Percentiles rank a stretch among this genome's conserved stretches.
Conservation (phyloP, 2,113 vertebrate species). For the Silurus glanis region DNA sequence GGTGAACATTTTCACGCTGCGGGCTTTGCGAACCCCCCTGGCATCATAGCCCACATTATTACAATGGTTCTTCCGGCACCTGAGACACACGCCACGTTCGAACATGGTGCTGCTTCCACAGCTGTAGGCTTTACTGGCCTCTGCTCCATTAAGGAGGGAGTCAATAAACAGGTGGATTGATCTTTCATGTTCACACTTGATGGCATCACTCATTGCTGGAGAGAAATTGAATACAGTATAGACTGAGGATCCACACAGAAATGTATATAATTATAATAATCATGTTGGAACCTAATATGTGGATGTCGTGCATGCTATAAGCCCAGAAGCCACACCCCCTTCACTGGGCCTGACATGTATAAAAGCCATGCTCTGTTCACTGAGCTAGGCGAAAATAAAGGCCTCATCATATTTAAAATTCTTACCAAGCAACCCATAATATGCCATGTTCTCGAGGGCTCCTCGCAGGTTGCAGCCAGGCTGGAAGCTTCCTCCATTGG, state of each 20-base stretch:
- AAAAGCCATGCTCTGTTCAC: neutral
- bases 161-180: slow-evolving; percentile 98
- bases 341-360: no score
- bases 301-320: no score
- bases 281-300: no score
- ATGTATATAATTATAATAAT: neutral
- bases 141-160: slow-evolving; percentile 86
- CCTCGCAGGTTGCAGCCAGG: slow-evolving; percentile 88
- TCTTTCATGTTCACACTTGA: slow-evolving; percentile 95
- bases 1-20: slow-evolving; percentile 88
- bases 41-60: slow-evolving; percentile 92
- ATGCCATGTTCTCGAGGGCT: neutral
- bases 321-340: no score
- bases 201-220: slow-evolving; percentile 75
- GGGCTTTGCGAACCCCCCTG: slow-evolving; percentile 82
- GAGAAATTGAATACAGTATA: neutral
- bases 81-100: slow-evolving; percentile 91
- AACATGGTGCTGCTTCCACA: slow-evolving; percentile 83
- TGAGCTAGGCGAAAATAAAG: no score
- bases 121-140: slow-evolving; percentile 85
- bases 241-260: neutral
- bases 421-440: slow-evolving; percentile 41
- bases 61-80: slow-evolving; percentile 94
- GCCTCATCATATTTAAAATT: slow-evolving; percentile 58
- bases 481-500: slow-evolving; percentile 94